phyloP scores from a whole-genome alignment of 2,888 invertebrate species.

The Theodoxus fluviatilis region DNA sequence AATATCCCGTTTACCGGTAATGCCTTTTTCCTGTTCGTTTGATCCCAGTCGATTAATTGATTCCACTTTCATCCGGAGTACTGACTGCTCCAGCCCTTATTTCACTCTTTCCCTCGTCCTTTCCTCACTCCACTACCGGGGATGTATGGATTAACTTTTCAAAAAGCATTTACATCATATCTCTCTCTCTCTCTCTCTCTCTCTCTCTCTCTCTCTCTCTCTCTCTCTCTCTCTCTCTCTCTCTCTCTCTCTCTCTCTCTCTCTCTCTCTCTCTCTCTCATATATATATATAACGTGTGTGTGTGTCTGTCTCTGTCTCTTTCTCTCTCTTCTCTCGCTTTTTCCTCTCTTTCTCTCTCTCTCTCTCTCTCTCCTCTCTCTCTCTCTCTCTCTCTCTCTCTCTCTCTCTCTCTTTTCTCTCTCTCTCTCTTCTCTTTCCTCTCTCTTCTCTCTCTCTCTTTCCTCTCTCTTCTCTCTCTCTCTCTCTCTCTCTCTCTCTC shows the following conservation, averaged over 20 bases:
- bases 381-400: not conserved
- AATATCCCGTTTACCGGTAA: no score
- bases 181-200: constrained; percentile 4
- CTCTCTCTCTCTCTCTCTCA: not conserved
- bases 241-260: constrained; percentile 16
- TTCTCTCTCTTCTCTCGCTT: not conserved
- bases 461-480: constrained; percentile 3
- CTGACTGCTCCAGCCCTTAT: no score
- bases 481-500: constrained; percentile 6
- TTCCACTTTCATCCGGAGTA: no score
- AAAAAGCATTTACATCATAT: not conserved
- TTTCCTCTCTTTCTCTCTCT: not conserved
- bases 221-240: constrained; percentile 17
- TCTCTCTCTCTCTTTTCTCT: not conserved
- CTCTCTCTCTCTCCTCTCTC: not conserved
- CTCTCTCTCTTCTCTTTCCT: not conserved
- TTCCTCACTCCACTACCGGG: no score
- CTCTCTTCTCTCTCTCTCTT: constrained; percentile 1
- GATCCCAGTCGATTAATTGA: no score
- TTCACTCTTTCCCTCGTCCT: no score
- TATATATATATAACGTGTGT: no score
- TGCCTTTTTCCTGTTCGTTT: no score
- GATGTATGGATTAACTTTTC: no score
- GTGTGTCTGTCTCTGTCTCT: constrained; percentile 12
- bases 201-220: constrained; percentile 15